Evolutionary conservation across 2,888 invertebrate genomes (phyloP), one percentile per base, ranked within the genome.

Genomic region (Drosophila engyochracea): DNA sequence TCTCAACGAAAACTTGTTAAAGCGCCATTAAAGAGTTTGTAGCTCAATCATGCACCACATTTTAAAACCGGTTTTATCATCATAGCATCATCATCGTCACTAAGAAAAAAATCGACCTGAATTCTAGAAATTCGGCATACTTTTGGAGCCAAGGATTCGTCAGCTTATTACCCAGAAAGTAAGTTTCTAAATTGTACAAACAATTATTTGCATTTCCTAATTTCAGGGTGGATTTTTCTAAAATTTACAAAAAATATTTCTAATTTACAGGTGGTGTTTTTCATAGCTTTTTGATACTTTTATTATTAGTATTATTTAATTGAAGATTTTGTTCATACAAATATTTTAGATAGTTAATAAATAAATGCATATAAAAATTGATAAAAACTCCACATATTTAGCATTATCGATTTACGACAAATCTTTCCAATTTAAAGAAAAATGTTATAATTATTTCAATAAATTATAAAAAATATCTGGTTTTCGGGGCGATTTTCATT

Each of bases 1-100:
- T 52, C 35, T 55, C 57, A 60, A 72, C 59, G 57, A 44, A 76
- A 76, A 70, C 70, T 83, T 75, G 72, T 83, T 80, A 80, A 82
- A 66, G 71, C 28, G 30, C 57, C 81, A 70, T 79, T 76, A 76
- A 81, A 61, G 47, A 65, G 66, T n/a, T 28, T 16, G 35, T 33
- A 28, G 22, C 57, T 49, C 54, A 51, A 44, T 16, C 41, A 57
- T 16, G 30, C 28, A 35, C 25, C 39, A 14, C 41, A 52, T 61
- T 16, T 30, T 25, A 37, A 64, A 81, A 81, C 77, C 63, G 39
- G 76, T 76, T 77, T 60, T n/a, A 44, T n/a, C 59, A 64, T 28
- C 57, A 47, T 31, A 44, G 28, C 66, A 67, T 57, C 31, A 30
- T 60, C 63, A 75, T 53, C 57, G 16, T 16, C 47, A 47, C 47